phyloP scores from a whole-genome alignment of 2,888 invertebrate species.

The Stenichneumon culpator region DNA sequence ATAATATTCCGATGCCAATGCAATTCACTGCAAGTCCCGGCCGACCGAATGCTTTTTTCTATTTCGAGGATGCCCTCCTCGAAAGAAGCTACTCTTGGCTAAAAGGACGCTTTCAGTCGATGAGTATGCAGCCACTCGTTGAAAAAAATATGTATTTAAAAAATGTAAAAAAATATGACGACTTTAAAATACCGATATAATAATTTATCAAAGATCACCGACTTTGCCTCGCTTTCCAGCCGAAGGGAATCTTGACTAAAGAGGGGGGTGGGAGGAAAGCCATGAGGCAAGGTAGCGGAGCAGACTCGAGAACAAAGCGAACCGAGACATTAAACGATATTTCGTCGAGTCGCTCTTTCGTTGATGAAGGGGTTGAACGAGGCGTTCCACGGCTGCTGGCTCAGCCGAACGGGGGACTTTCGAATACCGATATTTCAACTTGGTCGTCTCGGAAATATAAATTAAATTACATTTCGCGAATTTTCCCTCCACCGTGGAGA shows the following conservation, averaged over 20 bases:
- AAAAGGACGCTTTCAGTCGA: conserved; percentile 65
- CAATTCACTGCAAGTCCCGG: too few species aligned
- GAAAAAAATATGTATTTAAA: conserved; percentile 38
- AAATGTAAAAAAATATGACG: conserved; percentile 32
- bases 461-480: conserved; percentile 24
- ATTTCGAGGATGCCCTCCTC: conserved; percentile 62
- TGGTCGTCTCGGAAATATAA: conserved; percentile 36
- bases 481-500: background rate
- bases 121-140: conserved; percentile 56
- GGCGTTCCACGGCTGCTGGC: conserved; percentile 35
- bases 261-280: conserved; percentile 11
- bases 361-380: conserved; percentile 65
- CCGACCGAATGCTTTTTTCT: conserved; percentile 44
- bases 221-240: conserved; percentile 40
- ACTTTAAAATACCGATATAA: conserved; percentile 61
- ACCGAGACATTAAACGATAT: conserved; percentile 69
- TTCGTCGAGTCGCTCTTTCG: conserved; percentile 62
- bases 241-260: conserved; percentile 19
- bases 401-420: conserved; percentile 28
- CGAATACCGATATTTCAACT: conserved; percentile 55
- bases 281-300: background rate
- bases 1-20: background rate
- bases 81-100: conserved; percentile 61
- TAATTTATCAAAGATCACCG: conserved; percentile 63
- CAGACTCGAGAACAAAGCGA: conserved; percentile 65